phyloP scores from a whole-genome alignment of 2,113 vertebrate species.

The Poeciliopsis retropinna region DNA sequence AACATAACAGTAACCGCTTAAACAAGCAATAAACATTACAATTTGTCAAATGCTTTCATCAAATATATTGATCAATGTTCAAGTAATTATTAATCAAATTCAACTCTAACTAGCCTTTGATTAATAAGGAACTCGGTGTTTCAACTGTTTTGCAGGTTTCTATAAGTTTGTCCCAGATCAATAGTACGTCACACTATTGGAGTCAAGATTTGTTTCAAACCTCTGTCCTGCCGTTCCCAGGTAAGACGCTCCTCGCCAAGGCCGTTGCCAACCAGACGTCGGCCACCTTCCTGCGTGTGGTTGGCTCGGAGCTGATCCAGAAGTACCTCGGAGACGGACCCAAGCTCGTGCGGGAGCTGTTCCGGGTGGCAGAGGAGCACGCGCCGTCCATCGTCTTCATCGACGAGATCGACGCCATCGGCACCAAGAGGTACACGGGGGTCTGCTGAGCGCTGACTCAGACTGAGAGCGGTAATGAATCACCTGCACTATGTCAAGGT shows the following conservation, averaged over 20 bases:
- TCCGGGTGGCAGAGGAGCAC: constrained; percentile 95
- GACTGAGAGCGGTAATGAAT: background rate
- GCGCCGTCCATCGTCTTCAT: constrained; percentile 98
- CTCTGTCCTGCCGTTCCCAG: constrained; percentile 65
- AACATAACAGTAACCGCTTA: too few species aligned
- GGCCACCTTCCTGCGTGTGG: constrained; percentile 95
- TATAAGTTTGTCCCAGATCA: too few species aligned
- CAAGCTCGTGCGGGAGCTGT: constrained; percentile 94
- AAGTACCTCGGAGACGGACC: constrained; percentile 96
- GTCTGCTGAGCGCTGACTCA: background rate
- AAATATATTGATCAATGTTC: too few species aligned
- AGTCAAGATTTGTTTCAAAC: background rate
- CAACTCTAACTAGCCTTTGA: too few species aligned
- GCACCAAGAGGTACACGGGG: constrained; percentile 91
- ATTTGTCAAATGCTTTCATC: too few species aligned
- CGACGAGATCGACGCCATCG: constrained; percentile 97
- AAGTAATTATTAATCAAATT: too few species aligned
- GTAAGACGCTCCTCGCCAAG: constrained; percentile 96
- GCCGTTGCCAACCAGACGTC: constrained; percentile 98
- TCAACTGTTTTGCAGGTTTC: too few species aligned
- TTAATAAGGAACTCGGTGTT: too few species aligned
- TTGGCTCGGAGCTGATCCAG: constrained; percentile 97
- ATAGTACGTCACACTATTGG: too few species aligned
- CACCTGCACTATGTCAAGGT: background rate
- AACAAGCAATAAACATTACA: too few species aligned